A percentile compares a stretch with the other conserved stretches of the same genome.
These are phyloP conservation scores for Thysanoteuthis rhombus DNA, from an alignment of 2,888 invertebrate species.

Conservation along the genomic window DNA sequence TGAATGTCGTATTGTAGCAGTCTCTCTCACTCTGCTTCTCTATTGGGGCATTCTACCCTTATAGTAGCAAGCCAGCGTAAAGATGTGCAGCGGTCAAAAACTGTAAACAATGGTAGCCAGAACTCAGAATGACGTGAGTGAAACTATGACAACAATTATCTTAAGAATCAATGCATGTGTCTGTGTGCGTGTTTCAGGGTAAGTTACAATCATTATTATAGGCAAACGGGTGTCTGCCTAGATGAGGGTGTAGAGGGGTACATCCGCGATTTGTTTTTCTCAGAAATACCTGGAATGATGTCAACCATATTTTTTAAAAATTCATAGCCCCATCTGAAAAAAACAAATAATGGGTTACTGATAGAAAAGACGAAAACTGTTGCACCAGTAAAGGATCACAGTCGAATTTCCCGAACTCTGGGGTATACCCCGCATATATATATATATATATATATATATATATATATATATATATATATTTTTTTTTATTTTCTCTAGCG, in stretches of 20 bases:
- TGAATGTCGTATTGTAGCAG: too few relatives aligned
- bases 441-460: not conserved
- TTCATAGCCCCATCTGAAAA: too few relatives aligned
- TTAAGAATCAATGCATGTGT: not conserved
- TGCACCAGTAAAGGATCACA: too few relatives aligned
- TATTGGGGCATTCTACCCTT: not conserved
- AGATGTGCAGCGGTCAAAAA: not conserved
- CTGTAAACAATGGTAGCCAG: not conserved
- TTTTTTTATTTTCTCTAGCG: too few relatives aligned
- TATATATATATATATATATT: not conserved
- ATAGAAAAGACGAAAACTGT: too few relatives aligned
- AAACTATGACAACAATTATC: not conserved
- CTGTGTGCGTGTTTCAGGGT: not conserved
- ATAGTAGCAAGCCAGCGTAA: not conserved
- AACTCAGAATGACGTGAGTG: not conserved
- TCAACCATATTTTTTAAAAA: too few relatives aligned
- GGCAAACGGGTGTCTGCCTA: not conserved
- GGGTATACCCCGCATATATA: not conserved
- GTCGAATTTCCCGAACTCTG: too few relatives aligned
- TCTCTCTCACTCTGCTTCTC: too few relatives aligned
- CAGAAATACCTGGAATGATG: too few relatives aligned
- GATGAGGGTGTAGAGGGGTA: too few relatives aligned
- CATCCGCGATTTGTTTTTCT: too few relatives aligned
- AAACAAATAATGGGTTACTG: too few relatives aligned
- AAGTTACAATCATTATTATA: not conserved